Percentiles rank a stretch among this genome's conserved stretches.
These are phyloP conservation scores for Ataeniobius toweri DNA, from an alignment of 2,797 vertebrate species.

Conservation along the genomic window DNA sequence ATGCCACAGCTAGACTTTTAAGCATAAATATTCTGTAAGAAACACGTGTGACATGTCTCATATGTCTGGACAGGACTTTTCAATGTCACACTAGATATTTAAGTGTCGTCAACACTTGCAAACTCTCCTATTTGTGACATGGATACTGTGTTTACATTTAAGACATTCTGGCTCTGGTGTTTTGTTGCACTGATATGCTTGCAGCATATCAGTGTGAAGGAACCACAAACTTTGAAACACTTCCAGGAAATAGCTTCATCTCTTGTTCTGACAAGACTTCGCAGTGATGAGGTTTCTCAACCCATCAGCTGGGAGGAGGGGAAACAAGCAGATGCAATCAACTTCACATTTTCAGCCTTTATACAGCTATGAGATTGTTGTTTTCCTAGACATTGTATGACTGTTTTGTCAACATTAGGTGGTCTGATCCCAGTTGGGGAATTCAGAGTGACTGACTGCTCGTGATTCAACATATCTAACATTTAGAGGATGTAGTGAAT, in stretches of 20 bases:
- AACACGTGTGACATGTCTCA: not conserved
- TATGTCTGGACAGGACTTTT: not conserved
- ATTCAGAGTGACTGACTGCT: not conserved
- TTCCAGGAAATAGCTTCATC: constrained; percentile 56
- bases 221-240: constrained; percentile 34
- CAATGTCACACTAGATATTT: not conserved
- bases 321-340: not conserved
- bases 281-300: constrained; percentile 25
- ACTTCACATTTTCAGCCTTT: not conserved
- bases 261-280: constrained; percentile 40
- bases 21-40: not conserved
- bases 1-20: not conserved
- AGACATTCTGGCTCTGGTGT: not conserved
- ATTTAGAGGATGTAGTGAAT: constrained; percentile 6
- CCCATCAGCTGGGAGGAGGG: constrained; percentile 1
- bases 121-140: not conserved
- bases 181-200: not conserved
- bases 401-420: not conserved
- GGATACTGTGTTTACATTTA: not conserved
- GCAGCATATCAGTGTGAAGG: not conserved
- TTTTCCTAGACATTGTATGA: not conserved
- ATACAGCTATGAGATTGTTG: not conserved
- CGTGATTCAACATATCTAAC: constrained; percentile 3
- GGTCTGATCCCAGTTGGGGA: not conserved
- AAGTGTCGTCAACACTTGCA: too few species aligned